Evolutionary conservation across 1,140 invertebrate genomes (phyloP), one percentile per base, ranked within the genome.

Genomic region (Atta colombica): DNA sequence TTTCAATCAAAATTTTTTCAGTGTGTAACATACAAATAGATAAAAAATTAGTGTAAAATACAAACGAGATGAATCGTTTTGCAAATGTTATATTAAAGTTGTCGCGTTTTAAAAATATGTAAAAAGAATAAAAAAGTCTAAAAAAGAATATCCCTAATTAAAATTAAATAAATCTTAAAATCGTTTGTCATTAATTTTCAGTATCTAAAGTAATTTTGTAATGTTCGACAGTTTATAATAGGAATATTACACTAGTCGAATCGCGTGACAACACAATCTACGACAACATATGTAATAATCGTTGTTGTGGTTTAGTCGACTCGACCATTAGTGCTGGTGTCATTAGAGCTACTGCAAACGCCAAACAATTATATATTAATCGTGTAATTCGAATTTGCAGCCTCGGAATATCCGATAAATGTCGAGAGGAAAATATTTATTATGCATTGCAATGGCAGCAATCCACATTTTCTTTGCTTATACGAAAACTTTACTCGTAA

Each of bases 321-420:
- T 65, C 28, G 75, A 51, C 77, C 77, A 82, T 87, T 89, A 82
- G 51, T 53, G 55, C 1, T 3, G 12, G 35, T 39, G 55, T 77
- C 86, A 58, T 85, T 74, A 68, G 60, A 53, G 53, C 35, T 21
- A 49, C 18, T 45, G 60, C 55, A 14, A 78, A 77, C 72, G 72
- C 16, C 58, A 87, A 89, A 89, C 77, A 81, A 89, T 86, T 65
- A 65, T 18, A 45, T 49, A 77, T 65, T 77, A 65, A 72, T 6
- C 12, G 28, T 58, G 31, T 74, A 82, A 89, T 63, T 87, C 58
- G 28, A 65, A 31, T 55, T 58, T 45, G 25, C 2, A 39, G 21
- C 5, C 61, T 53, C 28, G 66, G 21, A 45, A 58, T 39, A 58
- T 61, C 31, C 55, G 53, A 81, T 85, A 63, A 61, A 85, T 14